Evolutionary conservation across 2,888 invertebrate genomes (phyloP), one percentile per base, ranked within the genome.

Genomic region (Phyto melanocephala): DNA sequence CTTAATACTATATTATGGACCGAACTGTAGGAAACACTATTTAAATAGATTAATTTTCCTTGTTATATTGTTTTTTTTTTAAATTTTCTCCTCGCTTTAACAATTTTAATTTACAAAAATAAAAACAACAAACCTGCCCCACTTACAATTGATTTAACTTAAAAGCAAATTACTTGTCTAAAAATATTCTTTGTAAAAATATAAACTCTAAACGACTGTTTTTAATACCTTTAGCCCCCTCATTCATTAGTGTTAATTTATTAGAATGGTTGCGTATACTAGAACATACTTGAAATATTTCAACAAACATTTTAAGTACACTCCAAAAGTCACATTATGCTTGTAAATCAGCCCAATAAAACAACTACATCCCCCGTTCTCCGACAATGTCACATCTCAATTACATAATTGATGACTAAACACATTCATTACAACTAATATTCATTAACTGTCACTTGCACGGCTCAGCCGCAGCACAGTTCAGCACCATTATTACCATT

Each of bases 371-470:
- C 40, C 40, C 2, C 2, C 33, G 3, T 28, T 28, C 6, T 40
- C 11, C 20, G 11, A 15, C 22, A 1, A 6, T 24, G 10, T 13
- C 17, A n/a, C n/a, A 54, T 50, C 37, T 70, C 63, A 63, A 79
- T 81, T 75, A 74, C 56, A 79, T 78, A 81, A 78, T 81, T 78
- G 81, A 81, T 81, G 81, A 40, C 78, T 75, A 68, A 81, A 62
- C 76, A 50, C 74, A 65, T 67, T 72, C 65, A 72, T 72, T 62
- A 60, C 50, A 72, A 50, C 72, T 62, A 79, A 72, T 67, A 72
- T 65, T 78, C 78, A 78, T 78, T 81, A 74, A 74, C 81, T 81
- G 81, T 81, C 81, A 81, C 15, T 70, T 74, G 63, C 77, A 81
- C 63, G 62, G 42, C 54, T 42, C 52, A 13, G 24, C 33, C 6